Evolutionary conservation across 2,113 vertebrate genomes (phyloP), one percentile per base, ranked within the genome.

Genomic region (Sapayoa aenigma): DNA sequence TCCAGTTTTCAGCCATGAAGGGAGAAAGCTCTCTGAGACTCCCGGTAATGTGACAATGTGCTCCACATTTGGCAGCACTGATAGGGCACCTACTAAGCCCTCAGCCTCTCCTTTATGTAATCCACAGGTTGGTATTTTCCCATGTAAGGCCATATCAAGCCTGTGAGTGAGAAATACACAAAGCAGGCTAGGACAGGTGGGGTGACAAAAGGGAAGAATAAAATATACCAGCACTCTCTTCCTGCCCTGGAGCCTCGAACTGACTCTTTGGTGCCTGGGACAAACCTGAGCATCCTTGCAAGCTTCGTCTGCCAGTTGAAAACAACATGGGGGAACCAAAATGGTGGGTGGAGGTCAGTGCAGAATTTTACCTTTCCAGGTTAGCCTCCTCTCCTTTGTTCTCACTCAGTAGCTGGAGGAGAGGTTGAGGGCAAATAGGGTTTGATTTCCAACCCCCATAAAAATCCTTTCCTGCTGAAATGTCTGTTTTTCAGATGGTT

Each of bases 21-120:
- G 68, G 27, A 90, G 33, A 81, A 94, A 90, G 68, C 76, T 87
- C 83, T 89, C 84, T 60, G 60, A 42, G 80, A 84, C 80, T 90
- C 30, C 15, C 33, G 63, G 83, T 35, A 92, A 86, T 6, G 35
- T 23, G n/a, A 55, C 55, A 94, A n/a, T 1, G 24, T 28, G 47
- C 52, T 86, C 65, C 30, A n/a, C 30, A 18, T 47, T 84, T 90
- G 66, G 27, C 86, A 65, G 76, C 12, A 59, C 55, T 58, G 50
- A 52, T 0, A 90, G 44, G 39, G 52, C 30, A 92, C 60, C 55
- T 55, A 8, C 65, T 42, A 63, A 94, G 44, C 59, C 55, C n/a
- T 37, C 63, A 50, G 50, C 68, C 42, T 92, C 22, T 30, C 39
- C 30, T 81, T 67, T 55, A 44, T 0, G 0, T 27, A 62, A 81